Conservation (phyloP, 2,113 vertebrate genomes). For the Pogonocichla stellata region DNA sequence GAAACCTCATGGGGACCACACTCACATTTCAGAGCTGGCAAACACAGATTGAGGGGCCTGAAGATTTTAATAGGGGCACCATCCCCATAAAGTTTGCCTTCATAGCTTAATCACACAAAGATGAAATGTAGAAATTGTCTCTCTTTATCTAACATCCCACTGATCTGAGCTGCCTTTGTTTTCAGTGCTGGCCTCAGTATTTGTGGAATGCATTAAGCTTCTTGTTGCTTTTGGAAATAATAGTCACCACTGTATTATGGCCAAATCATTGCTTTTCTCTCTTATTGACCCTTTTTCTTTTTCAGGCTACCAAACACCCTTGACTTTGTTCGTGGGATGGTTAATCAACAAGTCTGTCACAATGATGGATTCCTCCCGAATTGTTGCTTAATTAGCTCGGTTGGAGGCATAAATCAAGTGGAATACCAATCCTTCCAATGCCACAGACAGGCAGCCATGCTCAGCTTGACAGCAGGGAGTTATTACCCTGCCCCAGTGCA, state of each 20-base stretch:
- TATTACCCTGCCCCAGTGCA: conserved; percentile 4
- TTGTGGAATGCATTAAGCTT: neutral
- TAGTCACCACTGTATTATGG: neutral
- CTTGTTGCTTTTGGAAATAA: neutral
- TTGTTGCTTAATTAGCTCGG: conserved; percentile 77
- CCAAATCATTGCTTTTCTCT: neutral
- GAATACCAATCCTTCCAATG: conserved; percentile 39
- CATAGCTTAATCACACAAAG: neutral
- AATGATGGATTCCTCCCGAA: conserved; percentile 75
- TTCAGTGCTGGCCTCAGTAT: neutral
- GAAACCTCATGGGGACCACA: neutral
- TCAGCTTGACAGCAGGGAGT: conserved; percentile 42
- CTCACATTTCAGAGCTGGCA: neutral
- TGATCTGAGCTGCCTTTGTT: neutral
- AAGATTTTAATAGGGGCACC: neutral
- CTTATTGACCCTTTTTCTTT: conserved; percentile 41
- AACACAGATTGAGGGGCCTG: neutral
- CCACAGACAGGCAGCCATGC: conserved; percentile 28
- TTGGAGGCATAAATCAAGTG: conserved; percentile 69
- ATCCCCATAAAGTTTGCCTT: neutral
- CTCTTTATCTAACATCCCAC: neutral
- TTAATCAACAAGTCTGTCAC: conserved; percentile 78
- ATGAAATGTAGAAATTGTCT: neutral
- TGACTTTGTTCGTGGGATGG: conserved; percentile 55
- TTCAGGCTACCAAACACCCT: conserved; percentile 45